A percentile compares a stretch with the other conserved stretches of the same genome.
Evolutionary conservation across 2,113 vertebrate genomes (phyloP).

Genomic region (Ctenodactylus gundi): DNA sequence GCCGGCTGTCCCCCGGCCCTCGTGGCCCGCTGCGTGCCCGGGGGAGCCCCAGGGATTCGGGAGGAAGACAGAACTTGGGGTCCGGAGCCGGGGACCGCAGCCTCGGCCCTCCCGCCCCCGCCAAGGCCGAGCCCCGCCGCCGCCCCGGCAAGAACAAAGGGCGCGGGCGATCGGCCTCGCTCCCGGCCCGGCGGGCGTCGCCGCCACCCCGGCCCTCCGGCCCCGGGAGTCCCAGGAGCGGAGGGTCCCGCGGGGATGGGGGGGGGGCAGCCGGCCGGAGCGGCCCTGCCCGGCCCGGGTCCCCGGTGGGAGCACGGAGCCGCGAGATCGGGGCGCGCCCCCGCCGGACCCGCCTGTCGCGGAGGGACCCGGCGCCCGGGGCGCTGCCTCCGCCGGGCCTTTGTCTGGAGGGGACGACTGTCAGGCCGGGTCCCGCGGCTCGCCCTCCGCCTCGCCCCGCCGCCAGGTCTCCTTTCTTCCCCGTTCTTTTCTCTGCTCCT

Average conservation of each 20-base stretch:
- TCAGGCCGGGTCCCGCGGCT: neutral
- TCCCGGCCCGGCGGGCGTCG: slow-evolving; percentile 17
- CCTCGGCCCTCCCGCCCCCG: neutral
- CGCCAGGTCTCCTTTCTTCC: slow-evolving; percentile 36
- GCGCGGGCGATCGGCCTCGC: neutral
- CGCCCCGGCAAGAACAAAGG: slow-evolving; percentile 54
- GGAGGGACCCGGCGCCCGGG: neutral
- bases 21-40: neutral
- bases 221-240: too few species aligned
- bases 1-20: neutral
- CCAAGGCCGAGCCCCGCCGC: neutral
- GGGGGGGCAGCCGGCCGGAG: too few species aligned
- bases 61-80: neutral
- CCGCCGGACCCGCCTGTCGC: slow-evolving; percentile 38
- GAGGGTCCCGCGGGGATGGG: too few species aligned
- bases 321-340: neutral
- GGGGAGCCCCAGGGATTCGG: neutral
- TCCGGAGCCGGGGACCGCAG: neutral
- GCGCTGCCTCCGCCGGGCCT: slow-evolving; percentile 63
- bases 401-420: slow-evolving; percentile 63
- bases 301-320: neutral
- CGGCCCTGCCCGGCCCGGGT: neutral
- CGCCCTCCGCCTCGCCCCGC: slow-evolving; percentile 54
- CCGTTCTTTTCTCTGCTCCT: slow-evolving; percentile 33
- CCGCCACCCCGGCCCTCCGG: neutral